phyloP scores from a whole-genome alignment of 2,888 invertebrate species.

The Patella caerulea region DNA sequence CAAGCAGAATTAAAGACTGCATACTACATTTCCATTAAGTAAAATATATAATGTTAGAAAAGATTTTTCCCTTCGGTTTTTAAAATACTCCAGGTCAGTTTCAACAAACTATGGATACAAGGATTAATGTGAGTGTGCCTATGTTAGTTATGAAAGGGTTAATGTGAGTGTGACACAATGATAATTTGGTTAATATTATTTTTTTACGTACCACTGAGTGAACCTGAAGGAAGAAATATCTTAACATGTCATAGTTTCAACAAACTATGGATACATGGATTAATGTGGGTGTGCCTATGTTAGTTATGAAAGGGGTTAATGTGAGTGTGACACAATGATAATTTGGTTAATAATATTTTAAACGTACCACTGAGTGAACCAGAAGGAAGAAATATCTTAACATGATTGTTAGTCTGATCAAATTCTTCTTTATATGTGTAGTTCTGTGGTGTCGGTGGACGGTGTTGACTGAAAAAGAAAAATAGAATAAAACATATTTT shows the following conservation, averaged over 20 bases:
- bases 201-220: conserved; percentile 50
- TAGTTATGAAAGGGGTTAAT: not conserved
- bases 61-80: too few relatives aligned
- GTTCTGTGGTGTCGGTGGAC: conserved; percentile 44
- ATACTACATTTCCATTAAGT: too few relatives aligned
- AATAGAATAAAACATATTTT: not conserved
- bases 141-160: too few relatives aligned
- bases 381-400: conserved; percentile 53
- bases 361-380: conserved; percentile 54
- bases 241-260: too few relatives aligned
- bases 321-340: not conserved
- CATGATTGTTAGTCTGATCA: conserved; percentile 34
- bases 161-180: not conserved
- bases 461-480: conserved; percentile 40
- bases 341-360: not conserved
- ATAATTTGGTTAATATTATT: not conserved
- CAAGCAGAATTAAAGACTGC: conserved; percentile 18
- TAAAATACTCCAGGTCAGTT: too few relatives aligned
- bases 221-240: conserved; percentile 52
- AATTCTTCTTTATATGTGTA: conserved; percentile 48
- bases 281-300: too few relatives aligned
- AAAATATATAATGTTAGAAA: too few relatives aligned
- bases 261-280: too few relatives aligned
- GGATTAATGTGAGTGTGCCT: too few relatives aligned
- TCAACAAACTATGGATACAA: too few relatives aligned